Evolutionary conservation across 2,113 vertebrate species (phyloP).

Genomic region (Clupea harengus): DNA sequence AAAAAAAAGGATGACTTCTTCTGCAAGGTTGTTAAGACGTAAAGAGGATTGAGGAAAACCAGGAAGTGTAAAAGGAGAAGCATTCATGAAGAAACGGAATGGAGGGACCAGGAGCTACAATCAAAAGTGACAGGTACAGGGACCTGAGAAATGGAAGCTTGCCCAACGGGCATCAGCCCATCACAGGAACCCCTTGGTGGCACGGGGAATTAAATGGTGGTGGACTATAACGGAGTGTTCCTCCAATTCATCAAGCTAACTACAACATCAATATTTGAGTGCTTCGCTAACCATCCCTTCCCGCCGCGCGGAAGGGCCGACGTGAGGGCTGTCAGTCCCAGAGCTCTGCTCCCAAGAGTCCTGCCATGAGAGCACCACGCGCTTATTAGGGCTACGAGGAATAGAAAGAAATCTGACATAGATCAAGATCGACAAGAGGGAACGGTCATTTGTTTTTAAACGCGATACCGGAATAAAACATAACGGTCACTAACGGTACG

Average conservation of each 20-base stretch:
- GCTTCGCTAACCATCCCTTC: conserved; percentile 14
- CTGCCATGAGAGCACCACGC: neutral
- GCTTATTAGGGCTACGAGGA: neutral
- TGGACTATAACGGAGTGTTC: neutral
- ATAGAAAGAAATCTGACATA: neutral
- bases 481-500: neutral
- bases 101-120: neutral
- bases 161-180: neutral
- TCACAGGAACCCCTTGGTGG: neutral
- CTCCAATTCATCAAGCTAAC: conserved; percentile 32
- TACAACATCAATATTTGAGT: conserved; percentile 38
- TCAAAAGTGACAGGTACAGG: conserved; percentile 29
- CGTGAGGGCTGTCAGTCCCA: neutral
- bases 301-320: neutral
- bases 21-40: neutral
- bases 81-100: neutral
- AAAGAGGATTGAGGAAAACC: neutral
- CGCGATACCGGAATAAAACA: neutral
- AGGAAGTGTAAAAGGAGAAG: neutral
- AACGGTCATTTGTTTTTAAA: neutral
- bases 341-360: neutral
- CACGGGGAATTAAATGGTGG: neutral
- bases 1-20: neutral
- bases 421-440: neutral
- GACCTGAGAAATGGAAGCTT: neutral